phyloP scores from a whole-genome alignment of 2,113 vertebrate genomes.

The Myiopsitta monachus region DNA sequence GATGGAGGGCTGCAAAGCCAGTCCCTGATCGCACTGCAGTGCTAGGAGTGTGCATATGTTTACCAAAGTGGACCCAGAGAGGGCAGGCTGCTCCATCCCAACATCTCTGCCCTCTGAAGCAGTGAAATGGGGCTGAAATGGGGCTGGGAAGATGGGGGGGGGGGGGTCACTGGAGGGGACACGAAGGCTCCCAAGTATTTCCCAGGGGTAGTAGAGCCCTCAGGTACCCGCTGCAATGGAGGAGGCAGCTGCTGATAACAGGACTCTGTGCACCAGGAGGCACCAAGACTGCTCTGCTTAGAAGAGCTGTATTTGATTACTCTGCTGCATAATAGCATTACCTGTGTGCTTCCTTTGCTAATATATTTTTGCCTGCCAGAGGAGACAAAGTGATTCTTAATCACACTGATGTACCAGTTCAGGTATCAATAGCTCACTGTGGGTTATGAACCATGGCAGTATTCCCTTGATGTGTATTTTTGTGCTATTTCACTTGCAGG shows the following conservation, averaged over 20 bases:
- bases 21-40: fast-evolving
- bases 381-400: background rate
- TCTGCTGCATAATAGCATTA: background rate
- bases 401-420: background rate
- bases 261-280: background rate
- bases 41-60: background rate
- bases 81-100: background rate
- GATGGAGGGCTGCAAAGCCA: background rate
- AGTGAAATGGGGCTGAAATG: background rate
- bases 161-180: background rate
- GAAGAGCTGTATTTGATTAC: background rate
- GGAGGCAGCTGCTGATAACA: background rate
- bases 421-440: background rate
- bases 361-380: background rate
- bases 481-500: background rate
- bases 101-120: background rate
- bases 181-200: background rate
- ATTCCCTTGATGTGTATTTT: background rate
- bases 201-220: background rate
- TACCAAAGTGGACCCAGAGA: background rate
- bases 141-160: background rate
- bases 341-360: background rate
- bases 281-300: background rate
- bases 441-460: background rate
- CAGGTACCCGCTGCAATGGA: background rate